Base-by-base conservation (phyloP, 2,113 vertebrate genomes). In the Archocentrus centrarchus region DNA sequence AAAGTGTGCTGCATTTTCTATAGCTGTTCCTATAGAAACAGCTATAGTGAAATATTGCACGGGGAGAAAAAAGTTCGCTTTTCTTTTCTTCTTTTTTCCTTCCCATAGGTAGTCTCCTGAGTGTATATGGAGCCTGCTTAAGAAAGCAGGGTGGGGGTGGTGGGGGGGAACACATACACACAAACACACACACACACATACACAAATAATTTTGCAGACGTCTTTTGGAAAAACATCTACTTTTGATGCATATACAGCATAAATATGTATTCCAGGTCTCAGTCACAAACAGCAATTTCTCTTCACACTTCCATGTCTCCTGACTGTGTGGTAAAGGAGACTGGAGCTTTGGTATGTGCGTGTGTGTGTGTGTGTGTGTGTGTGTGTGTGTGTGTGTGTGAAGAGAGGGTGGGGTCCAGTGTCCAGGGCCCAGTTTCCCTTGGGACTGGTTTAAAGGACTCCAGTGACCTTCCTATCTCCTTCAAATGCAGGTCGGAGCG, bases 1-100 rank as follows among this genome's bases (percentile, higher is more conserved):
- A 93, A 95, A 94, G 92, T 89, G 82, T 85, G 50, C 61, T 75
- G 55, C 68, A 47, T 84, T 93, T 91, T 92, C 81, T 77, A 84
- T 87, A 79, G 79, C 68, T 66, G 59, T 63, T 39, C 37, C 37
- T 39, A 39, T 39, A 39, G 37, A 39, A 39, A 39, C 37, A 39
- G 37, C 37, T 39, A 39, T 39, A 39, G 78, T 90, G 80, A 93
- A 92, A 91, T 91, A 87, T 89, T 88, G 75, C 35, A 30, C 2
- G 3, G 1, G 22, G 14, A 11, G 35, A 58, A 59, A 82, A 83
- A 55, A 77, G 78, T 58, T 53, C 15, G 6, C 24, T 73, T 81
- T 77, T 77, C 41, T 22, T 59, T 84, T 82, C 41, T 73, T 60
- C 14, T 47, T n/a, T 57, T 75, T 17, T n/a, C 27, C 9, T 4